These are phyloP conservation scores for Protomyctophum bolini DNA, from an alignment of 2,113 vertebrate species.

Conservation along the genomic window DNA sequence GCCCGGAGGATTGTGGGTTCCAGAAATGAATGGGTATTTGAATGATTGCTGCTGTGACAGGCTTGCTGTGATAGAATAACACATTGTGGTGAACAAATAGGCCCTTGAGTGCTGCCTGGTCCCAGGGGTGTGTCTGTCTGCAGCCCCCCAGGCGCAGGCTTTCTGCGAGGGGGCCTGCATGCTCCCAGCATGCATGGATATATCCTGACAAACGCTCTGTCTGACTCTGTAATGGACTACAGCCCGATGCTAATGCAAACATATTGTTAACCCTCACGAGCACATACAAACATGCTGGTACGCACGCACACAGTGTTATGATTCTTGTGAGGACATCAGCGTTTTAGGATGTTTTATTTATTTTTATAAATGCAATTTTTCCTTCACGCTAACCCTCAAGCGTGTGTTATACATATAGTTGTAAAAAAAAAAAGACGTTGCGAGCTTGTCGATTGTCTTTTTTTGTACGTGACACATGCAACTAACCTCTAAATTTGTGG, in stretches of 20 bases:
- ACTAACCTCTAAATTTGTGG: too few relatives aligned
- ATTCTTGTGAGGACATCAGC: too few relatives aligned
- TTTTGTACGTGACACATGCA: too few relatives aligned
- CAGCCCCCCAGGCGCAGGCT: constrained; percentile 73
- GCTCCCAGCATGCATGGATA: constrained; percentile 69
- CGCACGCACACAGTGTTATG: neutral
- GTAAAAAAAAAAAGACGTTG: too few relatives aligned
- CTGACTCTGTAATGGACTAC: constrained; percentile 46
- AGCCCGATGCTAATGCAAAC: constrained; percentile 37
- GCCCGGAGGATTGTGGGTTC: constrained; percentile 55
- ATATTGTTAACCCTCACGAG: constrained; percentile 44
- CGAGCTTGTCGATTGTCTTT: too few relatives aligned
- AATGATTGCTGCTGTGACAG: constrained; percentile 81
- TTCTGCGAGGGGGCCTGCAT: constrained; percentile 69
- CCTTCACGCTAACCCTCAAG: too few relatives aligned
- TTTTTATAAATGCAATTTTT: too few relatives aligned
- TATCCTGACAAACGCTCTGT: constrained; percentile 68
- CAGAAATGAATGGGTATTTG: constrained; percentile 78
- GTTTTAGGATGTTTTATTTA: too few relatives aligned
- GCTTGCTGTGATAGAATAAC: constrained; percentile 81
- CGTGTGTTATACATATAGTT: too few relatives aligned
- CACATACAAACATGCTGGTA: constrained; percentile 1
- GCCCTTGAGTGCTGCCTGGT: constrained; percentile 76
- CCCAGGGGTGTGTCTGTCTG: constrained; percentile 79
- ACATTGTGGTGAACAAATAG: constrained; percentile 84